phyloP scores from a whole-genome alignment of 2,888 invertebrate genomes.

The Microchrysa polita region DNA sequence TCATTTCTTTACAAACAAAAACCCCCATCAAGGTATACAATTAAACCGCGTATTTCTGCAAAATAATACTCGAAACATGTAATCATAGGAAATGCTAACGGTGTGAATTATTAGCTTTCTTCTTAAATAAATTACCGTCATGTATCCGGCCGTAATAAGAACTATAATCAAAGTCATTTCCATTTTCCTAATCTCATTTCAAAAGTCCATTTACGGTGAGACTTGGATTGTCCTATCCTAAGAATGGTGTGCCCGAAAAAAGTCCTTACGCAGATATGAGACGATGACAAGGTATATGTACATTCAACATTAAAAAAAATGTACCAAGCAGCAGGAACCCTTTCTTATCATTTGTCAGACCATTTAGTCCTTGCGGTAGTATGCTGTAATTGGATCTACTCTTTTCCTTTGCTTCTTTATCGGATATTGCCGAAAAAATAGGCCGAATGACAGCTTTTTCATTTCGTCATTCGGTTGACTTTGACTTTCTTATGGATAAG shows the following conservation, averaged over 20 bases:
- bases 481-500: too few relatives aligned
- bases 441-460: slow-evolving; percentile 35
- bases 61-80: background rate
- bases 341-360: slow-evolving; percentile 32
- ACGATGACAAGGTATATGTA: too few relatives aligned
- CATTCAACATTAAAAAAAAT: background rate
- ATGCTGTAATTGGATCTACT: slow-evolving; percentile 40
- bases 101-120: slow-evolving; percentile 39
- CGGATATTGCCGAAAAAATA: slow-evolving; percentile 28
- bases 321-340: slow-evolving; percentile 10
- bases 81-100: slow-evolving; percentile 36
- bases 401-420: slow-evolving; percentile 35
- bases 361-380: slow-evolving; percentile 34
- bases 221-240: background rate
- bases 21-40: too few relatives aligned
- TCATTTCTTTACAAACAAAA: too few relatives aligned
- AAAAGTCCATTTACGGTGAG: slow-evolving; percentile 10
- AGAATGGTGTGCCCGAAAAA: background rate
- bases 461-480: too few relatives aligned
- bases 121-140: slow-evolving; percentile 33
- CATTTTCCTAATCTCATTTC: slow-evolving; percentile 30
- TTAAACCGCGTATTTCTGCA: too few relatives aligned
- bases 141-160: slow-evolving; percentile 28
- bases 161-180: slow-evolving; percentile 31
- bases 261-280: too few relatives aligned